A percentile compares a stretch with the other conserved stretches of the same genome.
Conservation (phyloP, 2,888 invertebrate genomes). For the Sarcophaga rosellei region DNA sequence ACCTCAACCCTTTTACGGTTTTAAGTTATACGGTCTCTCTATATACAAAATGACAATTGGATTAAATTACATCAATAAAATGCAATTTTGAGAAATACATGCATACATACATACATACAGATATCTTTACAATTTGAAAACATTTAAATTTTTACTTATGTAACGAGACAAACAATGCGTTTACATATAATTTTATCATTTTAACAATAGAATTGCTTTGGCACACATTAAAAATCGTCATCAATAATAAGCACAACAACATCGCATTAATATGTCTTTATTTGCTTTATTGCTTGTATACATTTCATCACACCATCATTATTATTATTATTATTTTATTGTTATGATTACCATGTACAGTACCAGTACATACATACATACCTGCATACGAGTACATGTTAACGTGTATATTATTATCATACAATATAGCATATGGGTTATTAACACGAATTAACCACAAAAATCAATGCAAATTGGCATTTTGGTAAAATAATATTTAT, state of each 20-base stretch:
- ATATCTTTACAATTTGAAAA: too few relatives aligned
- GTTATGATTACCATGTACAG: conserved; percentile 13
- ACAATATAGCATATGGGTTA: conserved; percentile 1
- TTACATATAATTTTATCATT: not conserved
- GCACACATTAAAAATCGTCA: conserved; percentile 44
- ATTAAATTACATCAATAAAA: not conserved
- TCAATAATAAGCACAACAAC: not conserved
- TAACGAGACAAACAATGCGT: not conserved
- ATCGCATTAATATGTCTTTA: not conserved
- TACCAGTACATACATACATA: not conserved
- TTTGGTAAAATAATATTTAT: conserved; percentile 41
- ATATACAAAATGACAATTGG: not conserved
- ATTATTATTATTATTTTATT: conserved; percentile 34
- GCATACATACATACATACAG: too few relatives aligned
- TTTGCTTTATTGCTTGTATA: not conserved
- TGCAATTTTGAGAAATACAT: not conserved
- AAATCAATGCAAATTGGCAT: not conserved
- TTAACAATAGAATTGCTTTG: conserved; percentile 49
- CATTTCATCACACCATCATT: not conserved
- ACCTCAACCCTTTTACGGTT: not conserved
- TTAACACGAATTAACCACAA: conserved; percentile 52
- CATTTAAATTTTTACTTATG: not conserved
- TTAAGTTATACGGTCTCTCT: not conserved
- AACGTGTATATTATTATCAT: not conserved
- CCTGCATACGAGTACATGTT: not conserved